These are phyloP conservation scores for Dendrocincla tyrannina DNA, from an alignment of 2,797 vertebrate genomes.

Conservation along the genomic window DNA sequence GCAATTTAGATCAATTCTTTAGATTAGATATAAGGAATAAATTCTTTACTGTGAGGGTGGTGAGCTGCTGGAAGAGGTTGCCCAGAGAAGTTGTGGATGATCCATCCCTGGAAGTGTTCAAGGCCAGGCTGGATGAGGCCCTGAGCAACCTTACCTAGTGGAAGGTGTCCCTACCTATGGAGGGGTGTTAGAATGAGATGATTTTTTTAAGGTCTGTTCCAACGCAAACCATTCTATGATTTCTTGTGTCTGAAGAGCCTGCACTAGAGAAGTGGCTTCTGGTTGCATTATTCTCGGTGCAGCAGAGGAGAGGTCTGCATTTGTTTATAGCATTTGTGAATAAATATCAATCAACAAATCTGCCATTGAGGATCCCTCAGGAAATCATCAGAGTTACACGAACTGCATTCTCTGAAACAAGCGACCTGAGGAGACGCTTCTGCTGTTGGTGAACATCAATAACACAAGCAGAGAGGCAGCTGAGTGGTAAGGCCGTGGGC, in stretches of 20 bases:
- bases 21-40: neutral
- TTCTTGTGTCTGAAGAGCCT: neutral
- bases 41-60: neutral
- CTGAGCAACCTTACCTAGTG: neutral
- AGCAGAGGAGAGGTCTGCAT: neutral
- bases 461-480: neutral
- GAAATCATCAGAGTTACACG: neutral
- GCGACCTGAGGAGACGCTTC: neutral
- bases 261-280: neutral
- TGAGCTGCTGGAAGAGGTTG: neutral
- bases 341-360: neutral
- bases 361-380: neutral
- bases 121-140: rapidly evolving
- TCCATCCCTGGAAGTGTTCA: neutral
- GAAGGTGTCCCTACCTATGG: neutral
- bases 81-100: neutral
- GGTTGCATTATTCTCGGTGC: neutral
- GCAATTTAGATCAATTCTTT: neutral
- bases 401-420: neutral
- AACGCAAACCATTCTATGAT: neutral
- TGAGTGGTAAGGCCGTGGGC: neutral
- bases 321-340: neutral
- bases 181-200: neutral
- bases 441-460: neutral
- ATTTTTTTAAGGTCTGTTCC: neutral